Conservation (phyloP, 2,797 vertebrate genomes). For the Fringilla coelebs region DNA sequence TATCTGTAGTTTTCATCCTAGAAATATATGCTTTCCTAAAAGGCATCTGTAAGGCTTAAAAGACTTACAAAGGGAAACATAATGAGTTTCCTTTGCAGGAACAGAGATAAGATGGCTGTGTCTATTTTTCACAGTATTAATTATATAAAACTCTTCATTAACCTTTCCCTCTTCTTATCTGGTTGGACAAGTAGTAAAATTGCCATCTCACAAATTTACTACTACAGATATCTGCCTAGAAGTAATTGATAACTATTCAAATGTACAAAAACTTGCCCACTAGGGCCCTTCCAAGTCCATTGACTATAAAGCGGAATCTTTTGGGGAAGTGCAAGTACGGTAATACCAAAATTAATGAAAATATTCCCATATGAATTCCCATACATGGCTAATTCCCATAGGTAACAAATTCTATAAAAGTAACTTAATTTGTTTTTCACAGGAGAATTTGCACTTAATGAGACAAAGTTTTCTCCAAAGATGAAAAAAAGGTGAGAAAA, state of each 20-base stretch:
- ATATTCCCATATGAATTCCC: not conserved
- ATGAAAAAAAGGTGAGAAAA: not conserved
- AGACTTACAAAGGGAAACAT: not conserved
- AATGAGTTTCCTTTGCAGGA: not conserved
- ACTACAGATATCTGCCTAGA: not conserved
- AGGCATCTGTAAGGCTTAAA: not conserved
- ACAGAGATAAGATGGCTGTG: not conserved
- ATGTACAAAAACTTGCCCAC: not conserved
- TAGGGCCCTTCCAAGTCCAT: not conserved
- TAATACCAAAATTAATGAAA: not conserved
- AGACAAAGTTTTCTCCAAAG: not conserved
- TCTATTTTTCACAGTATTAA: not conserved
- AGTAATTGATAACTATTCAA: not conserved
- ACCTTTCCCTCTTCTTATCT: slow-evolving; percentile 5
- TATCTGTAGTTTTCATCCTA: not conserved
- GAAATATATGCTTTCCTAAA: not conserved
- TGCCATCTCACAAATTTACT: not conserved
- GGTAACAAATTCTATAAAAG: not conserved
- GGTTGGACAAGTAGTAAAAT: not conserved
- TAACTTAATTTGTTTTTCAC: not conserved
- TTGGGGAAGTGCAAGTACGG: rapidly evolving
- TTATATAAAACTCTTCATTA: not conserved
- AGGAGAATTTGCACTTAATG: not conserved
- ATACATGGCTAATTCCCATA: not conserved
- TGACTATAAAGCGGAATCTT: not conserved